phyloP scores from a whole-genome alignment of 2,113 vertebrate genomes.

The Chelonoidis abingdonii region DNA sequence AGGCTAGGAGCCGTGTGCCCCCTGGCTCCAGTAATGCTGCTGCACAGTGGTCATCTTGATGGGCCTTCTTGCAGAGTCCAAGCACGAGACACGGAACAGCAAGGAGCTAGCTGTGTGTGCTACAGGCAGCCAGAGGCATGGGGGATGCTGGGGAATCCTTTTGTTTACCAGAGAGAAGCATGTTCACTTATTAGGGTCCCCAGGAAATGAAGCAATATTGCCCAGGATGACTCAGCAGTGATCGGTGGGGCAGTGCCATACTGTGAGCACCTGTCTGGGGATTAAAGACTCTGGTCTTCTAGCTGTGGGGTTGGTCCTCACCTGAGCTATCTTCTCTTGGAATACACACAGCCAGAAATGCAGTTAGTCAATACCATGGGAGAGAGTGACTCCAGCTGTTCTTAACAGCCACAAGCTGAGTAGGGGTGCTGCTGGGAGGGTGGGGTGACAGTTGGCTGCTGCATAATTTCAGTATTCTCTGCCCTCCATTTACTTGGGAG shows the following conservation, averaged over 20 bases:
- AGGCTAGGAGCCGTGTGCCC: background rate
- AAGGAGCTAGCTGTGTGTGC: background rate
- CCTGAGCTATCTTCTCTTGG: background rate
- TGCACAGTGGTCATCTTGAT: background rate
- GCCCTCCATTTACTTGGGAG: slow-evolving; percentile 11
- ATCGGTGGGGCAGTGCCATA: rapidly evolving
- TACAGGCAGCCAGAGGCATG: rapidly evolving
- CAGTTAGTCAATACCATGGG: background rate
- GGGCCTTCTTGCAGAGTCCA: background rate
- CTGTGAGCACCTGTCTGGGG: background rate
- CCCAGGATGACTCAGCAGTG: background rate
- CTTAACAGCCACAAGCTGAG: background rate
- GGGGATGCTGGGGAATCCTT: background rate
- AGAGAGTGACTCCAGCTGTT: background rate
- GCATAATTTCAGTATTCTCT: slow-evolving; percentile 52
- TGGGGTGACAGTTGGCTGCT: slow-evolving; percentile 25
- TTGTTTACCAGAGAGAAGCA: background rate
- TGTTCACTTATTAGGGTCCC: background rate
- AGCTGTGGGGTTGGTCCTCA: background rate
- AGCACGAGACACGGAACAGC: background rate
- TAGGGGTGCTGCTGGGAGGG: background rate
- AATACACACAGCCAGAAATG: background rate
- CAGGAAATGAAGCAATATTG: background rate
- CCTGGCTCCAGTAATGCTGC: slow-evolving; percentile 7
- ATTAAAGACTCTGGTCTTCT: background rate